Base-by-base conservation (phyloP, 1,140 invertebrate species). In the Polypedilum pembai region DNA sequence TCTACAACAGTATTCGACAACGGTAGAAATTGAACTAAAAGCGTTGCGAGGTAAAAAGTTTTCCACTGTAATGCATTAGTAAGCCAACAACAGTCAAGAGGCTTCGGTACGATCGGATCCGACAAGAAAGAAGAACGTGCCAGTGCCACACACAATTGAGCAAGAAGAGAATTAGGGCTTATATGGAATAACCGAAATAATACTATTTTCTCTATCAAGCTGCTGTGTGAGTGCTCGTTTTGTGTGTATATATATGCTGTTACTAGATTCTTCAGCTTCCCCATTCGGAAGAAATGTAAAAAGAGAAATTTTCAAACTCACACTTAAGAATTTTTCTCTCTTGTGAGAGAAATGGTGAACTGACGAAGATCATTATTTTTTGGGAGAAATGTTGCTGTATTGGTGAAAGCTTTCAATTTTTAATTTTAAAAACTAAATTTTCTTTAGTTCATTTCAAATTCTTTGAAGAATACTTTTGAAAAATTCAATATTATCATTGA, bases 21-120 rank as follows among this genome's bases (percentile, higher is more conserved):
- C 17, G 65, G 65, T 69, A 69, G 65, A 69, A 69, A 69, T 69
- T 69, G 17, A 69, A 69, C 65, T 69, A 69, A 69, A 69, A 69
- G 65, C 65, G 65, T 18, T 69, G 65, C 65, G 65, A 69, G 17
- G 65, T 69, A 69, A 69, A 69, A 69, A 69, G 4, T 69, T 69
- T 69, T 69, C 65, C 65, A 69, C 65, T 21, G 17, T 20, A 21
- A 8, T 69, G 65, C 65, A 69, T 20, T 20, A n/a, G 63, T 66
- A 66, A 66, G n/a, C 63, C 63, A 69, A 56, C 45, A 12, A 69
- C 8, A 20, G 17, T 7, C 7, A n/a, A 69, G 45, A 56, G 45
- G n/a, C 45, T 12, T 15, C 10, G 12, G 15, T n/a, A n/a, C 45
- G 45, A 56, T 56, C 45, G 45, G 45, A 56, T 56, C 45, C 45